Percentiles rank a stretch among this genome's conserved stretches.
phyloP scores from a whole-genome alignment of 1,140 invertebrate species.

The Drosophila bocqueti region DNA sequence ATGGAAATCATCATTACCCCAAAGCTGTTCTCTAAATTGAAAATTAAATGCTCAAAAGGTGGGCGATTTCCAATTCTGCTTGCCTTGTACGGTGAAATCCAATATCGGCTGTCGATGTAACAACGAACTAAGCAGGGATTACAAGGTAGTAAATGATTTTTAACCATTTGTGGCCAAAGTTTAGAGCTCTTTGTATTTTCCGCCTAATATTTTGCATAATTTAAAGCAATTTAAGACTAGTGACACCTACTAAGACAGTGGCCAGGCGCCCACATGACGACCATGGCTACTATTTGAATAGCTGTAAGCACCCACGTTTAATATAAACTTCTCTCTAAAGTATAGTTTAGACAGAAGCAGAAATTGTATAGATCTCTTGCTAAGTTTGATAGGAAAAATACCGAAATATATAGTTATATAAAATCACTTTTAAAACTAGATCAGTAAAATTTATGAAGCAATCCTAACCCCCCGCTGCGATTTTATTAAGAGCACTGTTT shows the following conservation, averaged over 20 bases:
- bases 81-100: slow-evolving; percentile 48
- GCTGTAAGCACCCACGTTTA: slow-evolving; percentile 9
- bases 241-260: slow-evolving; percentile 20
- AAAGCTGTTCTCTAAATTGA: slow-evolving; percentile 46
- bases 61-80: slow-evolving; percentile 46
- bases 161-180: slow-evolving; percentile 25
- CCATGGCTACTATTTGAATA: neutral
- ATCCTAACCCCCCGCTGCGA: neutral
- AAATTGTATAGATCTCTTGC: too few species aligned
- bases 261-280: slow-evolving; percentile 5
- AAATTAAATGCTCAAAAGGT: slow-evolving; percentile 52
- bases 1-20: slow-evolving; percentile 54
- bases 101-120: slow-evolving; percentile 5
- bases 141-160: slow-evolving; percentile 30
- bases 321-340: neutral
- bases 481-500: neutral
- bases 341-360: neutral
- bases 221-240: slow-evolving; percentile 26
- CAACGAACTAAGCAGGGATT: slow-evolving; percentile 9
- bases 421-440: neutral
- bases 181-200: slow-evolving; percentile 8
- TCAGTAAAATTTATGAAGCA: neutral
- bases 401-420: neutral
- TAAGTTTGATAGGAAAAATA: neutral
- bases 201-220: slow-evolving; percentile 4